Base-by-base conservation (phyloP, 1,140 invertebrate genomes). In the Caenorhabditis remanei region DNA sequence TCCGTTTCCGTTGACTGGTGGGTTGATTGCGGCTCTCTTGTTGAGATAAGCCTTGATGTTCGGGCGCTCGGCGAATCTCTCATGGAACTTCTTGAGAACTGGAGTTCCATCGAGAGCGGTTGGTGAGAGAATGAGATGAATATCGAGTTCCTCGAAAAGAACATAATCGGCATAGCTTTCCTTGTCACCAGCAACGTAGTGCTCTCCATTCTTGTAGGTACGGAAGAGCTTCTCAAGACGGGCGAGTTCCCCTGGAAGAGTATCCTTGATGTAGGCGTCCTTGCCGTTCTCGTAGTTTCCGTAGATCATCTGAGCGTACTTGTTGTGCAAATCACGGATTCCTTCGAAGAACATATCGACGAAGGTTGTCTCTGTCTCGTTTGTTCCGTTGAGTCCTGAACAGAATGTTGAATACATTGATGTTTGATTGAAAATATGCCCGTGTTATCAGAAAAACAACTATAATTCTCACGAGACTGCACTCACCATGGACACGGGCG, bases 131-230 rank as follows among this genome's bases (percentile, higher is more conserved):
- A 92, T 85, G 21, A 87, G 41, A 32, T 90, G 89, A 43, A 90
- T 89, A 86, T 93, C 92, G 46, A 93, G 86, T 0, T 93, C 79
- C 61, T 93, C 92, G 89, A 92, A 92, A 14, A 93, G 82, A 55
- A 90, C 91, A 88, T 93, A 93, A 87, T 93, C 93, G 9, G 89
- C 89, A 84, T 91, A 93, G 13, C 88, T 90, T 93, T 88, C 40
- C 89, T 87, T 79, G 90, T 87, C 50, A 65, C 75, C 48, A 86
- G 56, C 84, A 32, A 90, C 50, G 48, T 89, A 87, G 48, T 89
- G 88, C 24, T 88, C 61, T 82, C 89, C 89, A 46, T 87, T 86
- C 53, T 88, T 58, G 53, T 89, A 85, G 50, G 21, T 83, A 46
- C 87, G 86, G 79, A 90, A 87, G 41, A 90, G 88, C 85, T 87